Base-by-base conservation (phyloP, 2,113 vertebrate genomes). In the Cochlearius cochlearius region DNA sequence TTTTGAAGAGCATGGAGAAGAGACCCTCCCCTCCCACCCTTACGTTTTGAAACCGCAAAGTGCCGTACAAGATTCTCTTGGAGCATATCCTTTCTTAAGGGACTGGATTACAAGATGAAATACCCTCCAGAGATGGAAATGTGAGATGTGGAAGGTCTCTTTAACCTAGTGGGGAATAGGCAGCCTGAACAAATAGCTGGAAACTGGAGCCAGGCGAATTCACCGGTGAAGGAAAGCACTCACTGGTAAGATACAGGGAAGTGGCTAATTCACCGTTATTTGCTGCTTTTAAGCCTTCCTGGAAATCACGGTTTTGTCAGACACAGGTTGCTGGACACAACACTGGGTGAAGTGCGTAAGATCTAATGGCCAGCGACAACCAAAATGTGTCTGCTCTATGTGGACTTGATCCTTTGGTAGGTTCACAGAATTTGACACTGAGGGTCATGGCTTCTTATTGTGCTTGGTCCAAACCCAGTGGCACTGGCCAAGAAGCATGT, bases 221-320 rank as follows among this genome's bases (percentile, higher is more conserved):
- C 34, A 68, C 1, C 0, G 18, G 11, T 59, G 68, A 64, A 63
- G 30, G 53, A 60, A 89, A 81, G 29, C 22, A 27, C 52, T 56
- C 7, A 38, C 32, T 67, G n/a, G 41, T 45, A 71, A 45, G 47
- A 59, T 4, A 10, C 49, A 73, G 32, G 36, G 22, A 92, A 82
- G 49, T 60, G 55, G 19, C 15, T 64, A 62, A 58, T 74, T 80
- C 55, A 69, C 27, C 5, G 2, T n/a, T 62, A 30, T 39, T 67
- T 92, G 17, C 19, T 59, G n/a, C 39, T 64, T 92, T 90, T 53
- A 69, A 90, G 36, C 45, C 58, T 89, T 74, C 23, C n/a, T 94
- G 56, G 39, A 87, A 88, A 81, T 56, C 10, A 62, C 13, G 15
- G 26, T 62, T 82, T 75, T 81, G 60, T 68, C 55, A 83, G 60